These are phyloP conservation scores for Tachysurus fulvidraco DNA, from an alignment of 2,113 vertebrate genomes.

Conservation along the genomic window DNA sequence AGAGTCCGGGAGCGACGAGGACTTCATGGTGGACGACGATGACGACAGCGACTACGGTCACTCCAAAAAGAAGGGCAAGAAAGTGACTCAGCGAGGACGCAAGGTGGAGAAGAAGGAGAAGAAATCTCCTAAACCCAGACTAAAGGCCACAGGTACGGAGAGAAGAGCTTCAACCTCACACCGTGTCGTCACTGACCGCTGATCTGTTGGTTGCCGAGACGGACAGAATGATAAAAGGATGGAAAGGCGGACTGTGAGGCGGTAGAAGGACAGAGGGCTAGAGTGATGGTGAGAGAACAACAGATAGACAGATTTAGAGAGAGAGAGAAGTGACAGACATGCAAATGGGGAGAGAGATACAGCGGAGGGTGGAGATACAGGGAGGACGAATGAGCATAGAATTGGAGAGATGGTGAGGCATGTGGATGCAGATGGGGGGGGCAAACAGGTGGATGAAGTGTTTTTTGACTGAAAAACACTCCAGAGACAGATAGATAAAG, in stretches of 20 bases:
- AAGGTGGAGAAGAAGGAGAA: constrained; percentile 95
- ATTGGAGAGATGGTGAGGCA: too few species aligned
- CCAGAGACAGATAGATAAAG: not conserved
- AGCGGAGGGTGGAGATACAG: not conserved
- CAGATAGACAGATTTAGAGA: not conserved
- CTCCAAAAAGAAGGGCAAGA: constrained; percentile 97
- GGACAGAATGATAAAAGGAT: not conserved
- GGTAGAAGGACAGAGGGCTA: not conserved
- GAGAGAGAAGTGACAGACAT: too few species aligned
- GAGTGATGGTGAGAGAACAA: not conserved
- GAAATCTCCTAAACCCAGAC: constrained; percentile 95
- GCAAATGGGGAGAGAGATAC: not conserved
- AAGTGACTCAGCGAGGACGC: constrained; percentile 84
- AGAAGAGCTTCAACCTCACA: not conserved
- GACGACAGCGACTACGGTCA: constrained; percentile 97
- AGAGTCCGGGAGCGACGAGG: constrained; percentile 96
- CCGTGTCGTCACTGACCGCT: too few species aligned
- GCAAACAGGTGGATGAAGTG: too few species aligned
- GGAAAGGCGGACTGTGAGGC: not conserved
- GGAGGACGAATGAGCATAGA: not conserved
- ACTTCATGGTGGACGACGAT: constrained; percentile 98
- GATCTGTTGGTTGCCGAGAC: not conserved
- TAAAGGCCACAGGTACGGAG: constrained; percentile 95
- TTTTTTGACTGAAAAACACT: too few species aligned
- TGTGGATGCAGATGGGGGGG: too few species aligned